Conservation (phyloP, 2,888 invertebrate genomes). For the Cheilosia impressa region DNA sequence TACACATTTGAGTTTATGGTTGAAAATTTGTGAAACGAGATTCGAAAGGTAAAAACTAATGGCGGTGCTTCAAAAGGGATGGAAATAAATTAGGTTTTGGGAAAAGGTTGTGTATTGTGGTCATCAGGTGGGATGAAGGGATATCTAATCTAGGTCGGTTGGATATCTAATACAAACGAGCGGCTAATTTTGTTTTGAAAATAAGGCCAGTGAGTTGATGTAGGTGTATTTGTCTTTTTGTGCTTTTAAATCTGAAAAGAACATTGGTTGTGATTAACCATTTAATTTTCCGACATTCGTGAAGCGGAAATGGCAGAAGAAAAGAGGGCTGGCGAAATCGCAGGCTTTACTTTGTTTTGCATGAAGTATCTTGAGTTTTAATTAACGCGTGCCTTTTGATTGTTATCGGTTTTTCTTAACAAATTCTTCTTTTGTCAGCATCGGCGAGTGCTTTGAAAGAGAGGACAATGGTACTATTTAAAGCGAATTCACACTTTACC, state of each 20-base stretch:
- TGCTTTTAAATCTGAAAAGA: not conserved
- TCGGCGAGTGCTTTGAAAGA: not conserved
- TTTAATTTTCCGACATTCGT: conserved; percentile 25
- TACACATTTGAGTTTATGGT: not conserved
- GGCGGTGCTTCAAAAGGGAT: conserved; percentile 2
- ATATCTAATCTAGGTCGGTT: not conserved
- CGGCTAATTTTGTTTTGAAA: conserved; percentile 29
- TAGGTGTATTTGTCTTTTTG: not conserved
- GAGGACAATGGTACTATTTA: not conserved
- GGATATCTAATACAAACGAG: conserved; percentile 24
- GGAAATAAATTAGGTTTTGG: conserved; percentile 40
- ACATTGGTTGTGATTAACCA: conserved; percentile 18
- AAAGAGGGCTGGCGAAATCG: too few species aligned
- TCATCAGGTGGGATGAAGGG: conserved; percentile 17
- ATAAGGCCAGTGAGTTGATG: not conserved
- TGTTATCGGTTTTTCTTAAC: not conserved
- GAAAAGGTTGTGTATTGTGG: conserved; percentile 19
- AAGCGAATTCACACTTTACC: not conserved
- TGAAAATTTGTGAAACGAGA: not conserved
- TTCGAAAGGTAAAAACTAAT: conserved; percentile 24
- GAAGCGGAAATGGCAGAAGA: not conserved
- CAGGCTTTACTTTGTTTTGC: not conserved
- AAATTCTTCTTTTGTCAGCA: not conserved
- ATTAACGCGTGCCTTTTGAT: not conserved
- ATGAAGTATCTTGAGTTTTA: not conserved